Conservation (phyloP, 2,113 vertebrate species). For the Cyrtonyx montezumae region DNA sequence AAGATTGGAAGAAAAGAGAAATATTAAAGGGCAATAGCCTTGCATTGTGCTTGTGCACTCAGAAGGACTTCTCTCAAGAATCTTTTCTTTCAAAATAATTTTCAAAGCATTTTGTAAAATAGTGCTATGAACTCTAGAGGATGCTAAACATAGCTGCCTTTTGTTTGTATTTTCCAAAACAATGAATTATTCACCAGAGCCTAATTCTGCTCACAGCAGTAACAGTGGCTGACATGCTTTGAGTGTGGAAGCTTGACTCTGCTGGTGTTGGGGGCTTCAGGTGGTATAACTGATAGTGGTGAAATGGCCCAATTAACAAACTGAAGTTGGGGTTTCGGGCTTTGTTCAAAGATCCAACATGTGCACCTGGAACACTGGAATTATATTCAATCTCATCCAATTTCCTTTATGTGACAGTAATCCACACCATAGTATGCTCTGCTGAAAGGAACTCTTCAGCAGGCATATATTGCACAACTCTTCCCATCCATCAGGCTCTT, state of each 20-base stretch:
- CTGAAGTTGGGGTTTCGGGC: not conserved
- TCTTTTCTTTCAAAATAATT: not conserved
- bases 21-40: not conserved
- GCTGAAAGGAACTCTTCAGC: not conserved
- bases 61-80: not conserved
- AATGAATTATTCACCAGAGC: not conserved
- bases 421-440: not conserved
- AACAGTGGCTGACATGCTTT: not conserved
- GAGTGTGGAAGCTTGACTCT: not conserved
- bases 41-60: not conserved
- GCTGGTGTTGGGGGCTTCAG: not conserved
- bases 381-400: not conserved
- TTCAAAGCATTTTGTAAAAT: not conserved
- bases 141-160: not conserved
- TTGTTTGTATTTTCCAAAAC: not conserved
- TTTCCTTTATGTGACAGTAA: not conserved
- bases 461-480: not conserved
- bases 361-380: not conserved
- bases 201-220: not conserved
- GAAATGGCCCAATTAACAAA: not conserved
- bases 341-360: not conserved
- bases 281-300: not conserved
- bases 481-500: not conserved
- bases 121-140: not conserved
- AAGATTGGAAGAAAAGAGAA: conserved; percentile 21